phyloP scores from a whole-genome alignment of 2,797 vertebrate species.

The Sebastiscus tertius region DNA sequence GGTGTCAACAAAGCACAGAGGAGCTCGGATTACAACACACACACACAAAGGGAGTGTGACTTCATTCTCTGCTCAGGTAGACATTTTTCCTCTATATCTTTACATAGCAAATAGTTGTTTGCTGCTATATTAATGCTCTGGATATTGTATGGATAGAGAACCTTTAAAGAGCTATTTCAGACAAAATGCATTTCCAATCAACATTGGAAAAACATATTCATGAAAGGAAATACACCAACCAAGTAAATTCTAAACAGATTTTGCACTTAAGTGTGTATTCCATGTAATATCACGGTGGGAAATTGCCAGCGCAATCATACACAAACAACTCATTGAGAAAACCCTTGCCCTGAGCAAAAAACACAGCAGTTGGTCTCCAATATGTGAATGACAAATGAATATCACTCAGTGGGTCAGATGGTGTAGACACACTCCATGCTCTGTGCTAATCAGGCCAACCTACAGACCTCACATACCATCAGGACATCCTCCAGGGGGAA shows the following conservation, averaged over 20 bases:
- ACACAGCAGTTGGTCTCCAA: constrained; percentile 78
- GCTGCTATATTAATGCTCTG: neutral
- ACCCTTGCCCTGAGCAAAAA: constrained; percentile 73
- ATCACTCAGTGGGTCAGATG: constrained; percentile 81
- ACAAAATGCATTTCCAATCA: constrained; percentile 5
- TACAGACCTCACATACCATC: constrained; percentile 75
- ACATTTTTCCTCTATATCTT: neutral
- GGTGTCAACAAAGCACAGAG: neutral
- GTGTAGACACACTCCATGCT: constrained; percentile 80
- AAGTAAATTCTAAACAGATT: constrained; percentile 55
- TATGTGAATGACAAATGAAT: constrained; percentile 82
- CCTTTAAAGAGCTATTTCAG: neutral
- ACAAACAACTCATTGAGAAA: constrained; percentile 73
- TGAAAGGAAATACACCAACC: constrained; percentile 13
- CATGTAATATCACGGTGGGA: constrained; percentile 57
- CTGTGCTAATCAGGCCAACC: constrained; percentile 78
- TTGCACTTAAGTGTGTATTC: constrained; percentile 45
- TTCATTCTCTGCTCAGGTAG: neutral
- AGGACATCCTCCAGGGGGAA: constrained; percentile 75
- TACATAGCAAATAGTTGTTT: neutral
- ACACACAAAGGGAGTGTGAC: neutral
- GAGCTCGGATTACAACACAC: neutral
- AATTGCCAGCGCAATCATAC: constrained; percentile 73
- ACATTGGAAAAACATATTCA: constrained; percentile 7
- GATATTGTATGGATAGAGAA: neutral